A percentile compares a stretch with the other conserved stretches of the same genome.
These are phyloP conservation scores for Eupleurogrammus muticus DNA, from an alignment of 2,797 vertebrate genomes.

Conservation along the genomic window DNA sequence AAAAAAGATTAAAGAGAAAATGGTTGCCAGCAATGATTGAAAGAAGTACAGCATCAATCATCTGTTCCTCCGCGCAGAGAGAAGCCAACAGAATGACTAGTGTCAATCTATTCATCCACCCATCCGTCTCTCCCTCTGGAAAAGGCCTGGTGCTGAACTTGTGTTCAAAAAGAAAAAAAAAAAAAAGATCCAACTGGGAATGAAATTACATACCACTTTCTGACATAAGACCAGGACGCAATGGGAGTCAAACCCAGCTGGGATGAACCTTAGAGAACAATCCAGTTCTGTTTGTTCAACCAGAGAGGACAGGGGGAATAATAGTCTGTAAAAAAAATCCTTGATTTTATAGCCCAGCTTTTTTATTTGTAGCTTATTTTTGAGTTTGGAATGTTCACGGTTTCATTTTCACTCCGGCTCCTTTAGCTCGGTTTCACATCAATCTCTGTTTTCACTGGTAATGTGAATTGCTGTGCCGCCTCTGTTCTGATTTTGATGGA, in stretches of 20 bases:
- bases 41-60: slow-evolving; percentile 13
- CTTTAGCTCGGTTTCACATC: background rate
- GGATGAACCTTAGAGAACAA: background rate
- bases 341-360: background rate
- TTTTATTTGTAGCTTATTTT: background rate
- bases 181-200: slow-evolving; percentile 10
- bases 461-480: background rate
- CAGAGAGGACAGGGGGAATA: background rate
- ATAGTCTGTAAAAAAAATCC: background rate
- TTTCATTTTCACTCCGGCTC: slow-evolving; percentile 6
- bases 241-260: slow-evolving; percentile 8
- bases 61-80: slow-evolving; percentile 3
- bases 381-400: background rate
- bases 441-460: background rate
- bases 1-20: slow-evolving; percentile 10
- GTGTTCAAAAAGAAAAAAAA: background rate
- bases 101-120: slow-evolving; percentile 29
- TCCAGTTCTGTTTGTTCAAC: background rate
- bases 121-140: slow-evolving; percentile 18
- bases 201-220: slow-evolving; percentile 24
- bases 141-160: slow-evolving; percentile 1
- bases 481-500: slow-evolving; percentile 4
- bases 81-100: slow-evolving; percentile 20
- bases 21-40: slow-evolving; percentile 13
- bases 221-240: slow-evolving; percentile 10